phyloP scores from a whole-genome alignment of 2,113 vertebrate species.

The Oxygymnocypris stewartii region DNA sequence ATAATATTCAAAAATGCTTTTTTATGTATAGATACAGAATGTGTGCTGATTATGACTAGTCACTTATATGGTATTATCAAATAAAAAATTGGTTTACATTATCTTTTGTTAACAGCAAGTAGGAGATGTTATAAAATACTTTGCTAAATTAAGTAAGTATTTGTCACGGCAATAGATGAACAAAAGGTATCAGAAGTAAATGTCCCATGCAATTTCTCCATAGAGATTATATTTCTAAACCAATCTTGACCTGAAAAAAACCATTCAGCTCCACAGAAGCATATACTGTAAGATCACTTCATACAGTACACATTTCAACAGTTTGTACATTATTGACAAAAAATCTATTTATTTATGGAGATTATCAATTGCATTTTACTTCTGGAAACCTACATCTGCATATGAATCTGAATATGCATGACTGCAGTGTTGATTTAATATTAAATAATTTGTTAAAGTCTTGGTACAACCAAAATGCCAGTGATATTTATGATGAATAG shows the following conservation, averaged over 20 bases:
- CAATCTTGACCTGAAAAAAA: not conserved
- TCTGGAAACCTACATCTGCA: not conserved
- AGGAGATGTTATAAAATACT: not conserved
- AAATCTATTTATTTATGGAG: not conserved
- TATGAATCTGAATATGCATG: not conserved
- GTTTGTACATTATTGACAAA: not conserved
- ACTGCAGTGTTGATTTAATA: not conserved
- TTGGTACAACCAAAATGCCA: not conserved
- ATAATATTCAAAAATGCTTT: slow-evolving; percentile 14
- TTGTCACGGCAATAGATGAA: not conserved
- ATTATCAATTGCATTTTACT: not conserved
- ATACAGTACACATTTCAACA: not conserved
- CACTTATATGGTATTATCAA: not conserved
- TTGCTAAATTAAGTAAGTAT: not conserved
- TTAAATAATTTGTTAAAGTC: not conserved
- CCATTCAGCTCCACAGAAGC: not conserved
- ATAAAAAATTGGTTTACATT: not conserved
- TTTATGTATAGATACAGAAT: slow-evolving; percentile 72
- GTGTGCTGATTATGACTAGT: not conserved
- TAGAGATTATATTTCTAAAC: not conserved
- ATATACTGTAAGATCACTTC: not conserved
- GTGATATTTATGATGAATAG: not conserved
- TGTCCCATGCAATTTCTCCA: not conserved
- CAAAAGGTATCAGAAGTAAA: not conserved
- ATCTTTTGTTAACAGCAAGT: not conserved